Base-by-base conservation (phyloP, 2,113 vertebrate genomes). In the Pelmatolapia mariae region DNA sequence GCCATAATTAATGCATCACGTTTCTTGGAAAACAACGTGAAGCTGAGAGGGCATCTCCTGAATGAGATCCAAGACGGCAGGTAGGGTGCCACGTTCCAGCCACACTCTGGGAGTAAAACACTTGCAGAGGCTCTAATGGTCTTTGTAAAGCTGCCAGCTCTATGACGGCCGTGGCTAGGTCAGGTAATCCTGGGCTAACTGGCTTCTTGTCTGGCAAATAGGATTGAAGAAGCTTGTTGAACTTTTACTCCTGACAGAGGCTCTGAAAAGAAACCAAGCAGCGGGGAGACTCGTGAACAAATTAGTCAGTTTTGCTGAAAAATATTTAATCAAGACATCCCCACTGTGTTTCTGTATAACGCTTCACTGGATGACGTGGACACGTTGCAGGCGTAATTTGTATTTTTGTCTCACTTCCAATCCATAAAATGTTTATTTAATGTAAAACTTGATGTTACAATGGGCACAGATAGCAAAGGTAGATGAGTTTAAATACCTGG, bases 151-250 rank as follows among this genome's bases (percentile, higher is more conserved):
- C 88, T 91, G 87, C 82, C 80, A 54, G 84, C 68, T 78, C 78
- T 86, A 73, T 84, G 92, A 94, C 83, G 63, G 89, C 22, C 8
- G 15, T 54, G 53, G 81, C 90, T 83, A 81, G 90, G 26, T 54
- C 85, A 59, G 63, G 59, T 96, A 95, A 96, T 95, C 94, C 88
- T 29, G 13, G 13, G 84, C 56, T 94, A 93, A 96, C 91, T 89
- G 93, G 87, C 84, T 94, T 90, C 86, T 85, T 93, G 93, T 89
- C 90, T 80, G 57, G 87, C 82, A 93, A 94, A 92, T 87, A 84
- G 94, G 94, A 96, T 95, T 93, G 45, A 78, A 78, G 10, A 78
- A 78, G 45, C 45, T n/a, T 78, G 45, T 31, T 16, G n/a, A 53
- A 80, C 80, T 36, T 85, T 80, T 54, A 59, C 78, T 80, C 19